These are phyloP conservation scores for Dryobotodes eremita DNA, from an alignment of 2,888 invertebrate species.

Conservation along the genomic window DNA sequence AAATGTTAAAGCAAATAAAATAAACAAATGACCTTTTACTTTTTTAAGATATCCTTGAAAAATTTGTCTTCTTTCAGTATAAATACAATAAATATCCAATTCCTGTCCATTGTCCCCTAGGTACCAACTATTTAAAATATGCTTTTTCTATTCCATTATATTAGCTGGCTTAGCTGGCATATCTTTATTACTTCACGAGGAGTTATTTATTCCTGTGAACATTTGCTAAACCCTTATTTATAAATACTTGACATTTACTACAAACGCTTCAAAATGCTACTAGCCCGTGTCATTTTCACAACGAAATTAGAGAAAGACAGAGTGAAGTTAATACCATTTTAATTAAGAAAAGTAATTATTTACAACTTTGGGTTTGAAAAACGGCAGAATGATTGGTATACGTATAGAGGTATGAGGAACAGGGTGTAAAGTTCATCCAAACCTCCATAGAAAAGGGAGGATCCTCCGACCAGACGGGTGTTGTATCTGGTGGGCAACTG, in stretches of 20 bases:
- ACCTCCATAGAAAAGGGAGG: no score
- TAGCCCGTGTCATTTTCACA: background rate
- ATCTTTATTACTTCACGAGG: no score
- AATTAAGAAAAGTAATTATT: background rate
- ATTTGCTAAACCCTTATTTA: background rate
- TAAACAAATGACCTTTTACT: background rate
- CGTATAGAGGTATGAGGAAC: no score
- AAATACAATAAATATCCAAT: background rate
- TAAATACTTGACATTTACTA: constrained; percentile 10
- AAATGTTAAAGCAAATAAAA: background rate
- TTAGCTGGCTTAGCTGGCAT: no score
- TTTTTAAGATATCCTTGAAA: background rate
- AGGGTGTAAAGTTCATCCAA: no score
- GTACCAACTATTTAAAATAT: background rate
- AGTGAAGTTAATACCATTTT: background rate
- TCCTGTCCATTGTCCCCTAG: background rate
- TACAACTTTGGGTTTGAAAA: background rate
- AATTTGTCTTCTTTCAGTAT: background rate
- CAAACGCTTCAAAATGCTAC: background rate
- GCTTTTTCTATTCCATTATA: no score
- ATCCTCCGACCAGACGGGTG: no score
- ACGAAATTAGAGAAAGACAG: background rate
- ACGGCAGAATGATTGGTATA: background rate
- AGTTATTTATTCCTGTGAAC: no score
- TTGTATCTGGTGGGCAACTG: no score